These are phyloP conservation scores for Enteromius argenteus DNA, from an alignment of 2,797 vertebrate genomes.

Conservation along the genomic window DNA sequence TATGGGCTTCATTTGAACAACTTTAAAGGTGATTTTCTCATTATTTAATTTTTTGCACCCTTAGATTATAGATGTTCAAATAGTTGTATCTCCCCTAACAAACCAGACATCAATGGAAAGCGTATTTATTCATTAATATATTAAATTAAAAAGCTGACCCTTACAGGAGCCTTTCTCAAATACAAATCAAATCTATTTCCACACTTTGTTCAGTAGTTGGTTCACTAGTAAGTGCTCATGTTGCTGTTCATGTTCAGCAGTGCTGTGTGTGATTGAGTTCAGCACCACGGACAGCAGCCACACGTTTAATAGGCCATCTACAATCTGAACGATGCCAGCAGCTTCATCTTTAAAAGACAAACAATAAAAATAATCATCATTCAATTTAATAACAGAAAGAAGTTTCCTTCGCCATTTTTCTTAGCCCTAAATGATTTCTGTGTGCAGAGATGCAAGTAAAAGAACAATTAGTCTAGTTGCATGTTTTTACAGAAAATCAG, in stretches of 20 bases:
- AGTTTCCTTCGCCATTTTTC: background rate
- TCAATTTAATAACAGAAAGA: background rate
- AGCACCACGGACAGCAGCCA: background rate
- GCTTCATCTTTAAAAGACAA: background rate
- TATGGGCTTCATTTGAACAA: too few relatives aligned
- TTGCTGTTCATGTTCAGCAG: background rate
- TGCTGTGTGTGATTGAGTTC: background rate
- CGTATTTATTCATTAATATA: too few relatives aligned
- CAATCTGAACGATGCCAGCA: background rate
- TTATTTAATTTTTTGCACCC: too few relatives aligned
- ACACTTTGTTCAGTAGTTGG: background rate
- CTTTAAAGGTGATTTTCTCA: too few relatives aligned
- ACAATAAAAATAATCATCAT: background rate
- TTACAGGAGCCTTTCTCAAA: background rate
- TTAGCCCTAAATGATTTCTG: background rate
- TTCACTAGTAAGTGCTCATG: background rate
- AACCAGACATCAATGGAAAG: too few relatives aligned
- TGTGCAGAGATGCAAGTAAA: background rate
- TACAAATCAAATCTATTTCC: background rate
- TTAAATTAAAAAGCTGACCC: too few relatives aligned
- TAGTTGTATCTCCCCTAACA: too few relatives aligned
- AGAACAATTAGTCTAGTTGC: background rate
- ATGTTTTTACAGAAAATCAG: background rate
- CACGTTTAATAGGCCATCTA: rapidly evolving
- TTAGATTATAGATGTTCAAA: too few relatives aligned